Base-by-base conservation (phyloP, 2,888 invertebrate genomes). In the Dynastes maya region DNA sequence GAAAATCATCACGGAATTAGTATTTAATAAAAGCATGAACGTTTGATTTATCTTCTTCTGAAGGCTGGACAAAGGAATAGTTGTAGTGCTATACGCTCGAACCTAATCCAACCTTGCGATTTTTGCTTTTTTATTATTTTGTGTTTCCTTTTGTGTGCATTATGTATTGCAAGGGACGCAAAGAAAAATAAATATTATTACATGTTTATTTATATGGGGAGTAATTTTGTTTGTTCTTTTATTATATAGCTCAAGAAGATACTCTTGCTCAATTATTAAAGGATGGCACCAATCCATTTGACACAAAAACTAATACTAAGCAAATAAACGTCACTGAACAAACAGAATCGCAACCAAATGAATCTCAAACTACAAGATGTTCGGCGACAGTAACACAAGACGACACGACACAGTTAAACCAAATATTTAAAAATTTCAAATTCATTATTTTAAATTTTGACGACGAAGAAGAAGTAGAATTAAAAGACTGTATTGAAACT, bases 401-500 rank as follows among this genome's bases (percentile, higher is more conserved):
- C 71, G 76, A 80, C 58, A 76, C 81, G 11, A 81, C 82, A 0
- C 80, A 82, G 27, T 63, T 61, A 63, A 40, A 77, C 72, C 65
- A 67, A 16, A 81, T 84, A 78, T 86, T 83, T 79, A 82, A 81
- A 65, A 83, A 84, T 67, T 79, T 83, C 16, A 85, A 83, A 74
- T 87, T 87, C 81, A 86, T 89, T 40, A 84, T 93, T 2, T 86
- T 87, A 58, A 90, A 89, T 68, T 89, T 90, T 51, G 88, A 89
- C 22, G 88, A 88, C 1, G 90, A 90, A 11, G 89, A 90, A 63
- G 86, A 79, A 11, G 45, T 61, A 85, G 55, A 89, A 79, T 82
- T 91, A 74, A 84, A 85, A 74, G 88, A 89, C 68, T 89, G 90
- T 80, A 91, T 93, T 71, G 91, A 91, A 83, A 88, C 87, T n/a